Evolutionary conservation across 2,797 vertebrate genomes (phyloP).

Genomic region (Petrocephalus sullivani): DNA sequence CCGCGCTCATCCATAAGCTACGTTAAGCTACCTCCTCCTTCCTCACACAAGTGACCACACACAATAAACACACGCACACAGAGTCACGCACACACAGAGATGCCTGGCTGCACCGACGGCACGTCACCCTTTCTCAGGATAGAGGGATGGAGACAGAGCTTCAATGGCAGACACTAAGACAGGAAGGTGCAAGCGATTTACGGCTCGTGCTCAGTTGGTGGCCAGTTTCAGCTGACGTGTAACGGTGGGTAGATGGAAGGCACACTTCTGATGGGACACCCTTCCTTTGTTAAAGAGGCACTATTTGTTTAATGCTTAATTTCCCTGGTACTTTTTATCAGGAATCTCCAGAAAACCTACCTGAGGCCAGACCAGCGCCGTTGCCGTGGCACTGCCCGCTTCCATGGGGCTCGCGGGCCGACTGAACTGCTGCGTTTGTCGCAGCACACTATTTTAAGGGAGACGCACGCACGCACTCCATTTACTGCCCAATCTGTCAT

Average conservation of each 20-base stretch:
- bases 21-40: background rate
- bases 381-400: background rate
- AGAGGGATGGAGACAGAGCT: slow-evolving; percentile 36
- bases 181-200: background rate
- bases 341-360: background rate
- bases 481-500: slow-evolving; percentile 33
- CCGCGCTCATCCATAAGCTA: background rate
- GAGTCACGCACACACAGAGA: background rate
- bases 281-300: background rate
- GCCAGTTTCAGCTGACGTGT: background rate
- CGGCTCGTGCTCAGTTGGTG: background rate
- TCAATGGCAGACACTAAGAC: slow-evolving; percentile 32
- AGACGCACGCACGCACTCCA: slow-evolving; percentile 15
- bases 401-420: background rate
- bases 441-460: background rate
- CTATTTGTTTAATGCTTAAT: background rate
- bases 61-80: slow-evolving; percentile 4
- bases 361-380: background rate
- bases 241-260: background rate
- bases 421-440: background rate
- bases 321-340: background rate
- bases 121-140: background rate
- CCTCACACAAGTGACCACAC: background rate
- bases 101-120: background rate
- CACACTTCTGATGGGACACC: background rate